A percentile compares a stretch with the other conserved stretches of the same genome.
phyloP scores from a whole-genome alignment of 2,888 invertebrate genomes.

The Apodemia mormo region DNA sequence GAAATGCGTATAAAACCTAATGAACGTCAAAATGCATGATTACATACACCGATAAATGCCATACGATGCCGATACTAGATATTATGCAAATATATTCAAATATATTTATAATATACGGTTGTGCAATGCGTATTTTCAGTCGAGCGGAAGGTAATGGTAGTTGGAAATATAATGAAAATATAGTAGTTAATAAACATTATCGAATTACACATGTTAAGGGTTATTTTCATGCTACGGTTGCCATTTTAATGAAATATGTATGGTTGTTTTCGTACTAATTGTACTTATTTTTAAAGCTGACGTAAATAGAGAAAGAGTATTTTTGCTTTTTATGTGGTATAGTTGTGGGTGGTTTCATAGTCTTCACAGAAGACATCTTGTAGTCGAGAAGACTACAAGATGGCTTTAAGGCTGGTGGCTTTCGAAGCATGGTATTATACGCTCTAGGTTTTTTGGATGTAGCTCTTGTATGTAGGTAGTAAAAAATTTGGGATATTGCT shows the following conservation, averaged over 20 bases:
- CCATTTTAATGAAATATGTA: not conserved
- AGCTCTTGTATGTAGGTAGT: too few relatives aligned
- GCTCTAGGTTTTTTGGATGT: too few relatives aligned
- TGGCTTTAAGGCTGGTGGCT: too few relatives aligned
- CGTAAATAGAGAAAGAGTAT: too few relatives aligned
- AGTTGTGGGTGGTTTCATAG: too few relatives aligned
- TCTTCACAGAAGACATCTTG: too few relatives aligned
- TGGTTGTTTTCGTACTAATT: not conserved
- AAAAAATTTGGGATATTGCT: too few relatives aligned
- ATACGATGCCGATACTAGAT: not conserved
- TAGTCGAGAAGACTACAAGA: too few relatives aligned
- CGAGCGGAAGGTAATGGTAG: constrained; percentile 29
- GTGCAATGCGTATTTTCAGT: constrained; percentile 25
- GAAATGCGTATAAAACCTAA: not conserved
- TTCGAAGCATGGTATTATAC: too few relatives aligned
- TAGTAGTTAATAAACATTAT: constrained; percentile 19
- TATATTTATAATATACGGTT: constrained; percentile 33
- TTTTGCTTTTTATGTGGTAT: too few relatives aligned
- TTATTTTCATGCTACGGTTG: not conserved
- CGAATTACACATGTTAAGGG: constrained; percentile 4
- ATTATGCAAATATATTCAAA: constrained; percentile 47
- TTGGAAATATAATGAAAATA: constrained; percentile 24
- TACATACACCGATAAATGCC: not conserved
- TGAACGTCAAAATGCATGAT: not conserved
- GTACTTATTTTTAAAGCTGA: too few relatives aligned